Conservation (phyloP, 2,888 invertebrate genomes). For the Cryptophagus acutangulus region DNA sequence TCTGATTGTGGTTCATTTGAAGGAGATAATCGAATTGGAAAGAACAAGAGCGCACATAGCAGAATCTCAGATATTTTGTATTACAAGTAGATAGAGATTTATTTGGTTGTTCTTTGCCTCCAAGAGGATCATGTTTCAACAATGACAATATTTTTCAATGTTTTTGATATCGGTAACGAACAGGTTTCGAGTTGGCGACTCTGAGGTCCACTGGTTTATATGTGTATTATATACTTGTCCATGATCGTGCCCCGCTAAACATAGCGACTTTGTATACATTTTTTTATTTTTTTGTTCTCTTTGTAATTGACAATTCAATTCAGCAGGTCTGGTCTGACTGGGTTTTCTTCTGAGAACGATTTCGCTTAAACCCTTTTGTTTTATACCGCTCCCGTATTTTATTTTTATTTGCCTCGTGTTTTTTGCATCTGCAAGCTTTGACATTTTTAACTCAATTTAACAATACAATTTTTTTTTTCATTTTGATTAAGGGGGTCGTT, state of each 20-base stretch:
- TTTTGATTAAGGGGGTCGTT: too few relatives aligned
- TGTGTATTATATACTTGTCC: slow-evolving; percentile 6
- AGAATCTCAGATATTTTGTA: too few relatives aligned
- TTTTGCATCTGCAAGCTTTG: slow-evolving; percentile 21
- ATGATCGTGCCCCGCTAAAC: slow-evolving; percentile 22
- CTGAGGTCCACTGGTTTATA: background rate
- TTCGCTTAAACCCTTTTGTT: slow-evolving; percentile 36
- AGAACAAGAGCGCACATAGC: too few relatives aligned
- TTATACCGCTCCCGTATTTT: slow-evolving; percentile 38
- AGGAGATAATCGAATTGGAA: too few relatives aligned
- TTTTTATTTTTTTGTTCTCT: slow-evolving; percentile 25
- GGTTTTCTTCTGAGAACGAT: slow-evolving; percentile 40
- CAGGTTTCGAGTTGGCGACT: slow-evolving; percentile 13
- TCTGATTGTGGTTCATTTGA: too few relatives aligned
- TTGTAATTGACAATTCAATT: slow-evolving; percentile 46
- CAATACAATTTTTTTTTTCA: too few relatives aligned
- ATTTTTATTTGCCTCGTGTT: slow-evolving; percentile 23
- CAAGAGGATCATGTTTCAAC: slow-evolving; percentile 8
- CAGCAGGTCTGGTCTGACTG: slow-evolving; percentile 32
- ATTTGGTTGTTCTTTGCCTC: background rate
- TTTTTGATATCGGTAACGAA: slow-evolving; percentile 13
- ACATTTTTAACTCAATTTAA: slow-evolving; percentile 47
- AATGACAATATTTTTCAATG: slow-evolving; percentile 18
- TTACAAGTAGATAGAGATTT: too few relatives aligned
- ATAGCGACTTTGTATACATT: slow-evolving; percentile 15